Evolutionary conservation across 2,797 vertebrate genomes (phyloP).

Genomic region (Sebastes cheni): DNA sequence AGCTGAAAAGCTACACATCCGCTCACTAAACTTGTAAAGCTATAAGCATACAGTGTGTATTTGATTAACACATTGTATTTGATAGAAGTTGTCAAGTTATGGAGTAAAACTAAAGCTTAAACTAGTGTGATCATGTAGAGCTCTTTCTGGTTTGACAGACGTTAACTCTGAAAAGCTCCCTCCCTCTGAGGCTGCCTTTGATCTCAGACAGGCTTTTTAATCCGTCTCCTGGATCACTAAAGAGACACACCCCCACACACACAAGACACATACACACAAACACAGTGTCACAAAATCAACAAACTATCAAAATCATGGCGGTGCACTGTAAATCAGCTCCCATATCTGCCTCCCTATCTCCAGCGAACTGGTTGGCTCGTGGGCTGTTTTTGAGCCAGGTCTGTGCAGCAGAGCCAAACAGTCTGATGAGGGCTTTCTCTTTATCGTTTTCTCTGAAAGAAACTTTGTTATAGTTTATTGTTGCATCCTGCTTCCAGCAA

Average conservation of each 20-base stretch:
- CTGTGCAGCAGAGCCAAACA: conserved; percentile 13
- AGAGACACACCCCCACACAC: neutral
- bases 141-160: conserved; percentile 16
- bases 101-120: neutral
- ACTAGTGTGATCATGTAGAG: neutral
- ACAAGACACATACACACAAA: conserved; percentile 25
- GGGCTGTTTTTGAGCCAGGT: conserved; percentile 32
- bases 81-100: neutral
- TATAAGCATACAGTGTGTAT: neutral
- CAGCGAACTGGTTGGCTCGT: conserved; percentile 6
- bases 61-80: neutral
- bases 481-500: conserved; percentile 16
- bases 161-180: conserved; percentile 20
- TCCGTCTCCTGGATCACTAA: conserved; percentile 34
- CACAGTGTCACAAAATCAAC: conserved; percentile 55
- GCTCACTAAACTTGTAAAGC: neutral
- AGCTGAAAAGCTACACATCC: neutral
- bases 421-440: conserved; percentile 36
- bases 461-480: neutral
- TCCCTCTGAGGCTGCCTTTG: conserved; percentile 44
- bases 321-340: conserved; percentile 45
- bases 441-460: conserved; percentile 19
- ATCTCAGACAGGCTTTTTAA: conserved; percentile 47
- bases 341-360: conserved; percentile 48
- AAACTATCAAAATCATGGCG: conserved; percentile 61